Conservation (phyloP, 2,797 vertebrate species). For the Sitta carolinensis region DNA sequence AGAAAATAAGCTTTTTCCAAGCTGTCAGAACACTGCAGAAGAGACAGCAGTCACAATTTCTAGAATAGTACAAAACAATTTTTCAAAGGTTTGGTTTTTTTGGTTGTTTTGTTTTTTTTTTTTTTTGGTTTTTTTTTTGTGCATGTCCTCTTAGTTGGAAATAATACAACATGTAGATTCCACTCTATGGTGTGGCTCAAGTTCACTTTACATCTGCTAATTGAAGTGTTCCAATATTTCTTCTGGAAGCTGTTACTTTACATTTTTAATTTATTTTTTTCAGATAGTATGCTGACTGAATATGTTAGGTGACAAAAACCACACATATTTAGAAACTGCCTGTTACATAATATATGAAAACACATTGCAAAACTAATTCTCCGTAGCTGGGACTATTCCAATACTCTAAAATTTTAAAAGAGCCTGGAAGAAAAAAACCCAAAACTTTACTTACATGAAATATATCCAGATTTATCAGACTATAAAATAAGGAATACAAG, state of each 20-base stretch:
- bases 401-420: background rate
- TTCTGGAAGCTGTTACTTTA: background rate
- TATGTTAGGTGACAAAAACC: background rate
- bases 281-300: background rate
- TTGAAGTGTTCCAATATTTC: background rate
- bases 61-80: background rate
- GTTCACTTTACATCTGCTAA: background rate
- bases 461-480: background rate
- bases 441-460: background rate
- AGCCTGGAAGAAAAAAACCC: background rate
- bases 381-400: background rate
- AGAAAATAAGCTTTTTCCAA: background rate
- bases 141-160: background rate
- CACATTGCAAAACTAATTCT: background rate
- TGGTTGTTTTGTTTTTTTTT: too few species aligned
- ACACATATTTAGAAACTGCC: background rate
- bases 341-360: background rate
- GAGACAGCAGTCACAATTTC: background rate
- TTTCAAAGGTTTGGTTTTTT: background rate
- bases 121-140: background rate
- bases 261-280: background rate
- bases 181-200: background rate
- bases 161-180: background rate
- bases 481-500: background rate
- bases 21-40: background rate